These are phyloP conservation scores for Bothrops alternatus DNA, from an alignment of 2,797 vertebrate species.

Conservation along the genomic window DNA sequence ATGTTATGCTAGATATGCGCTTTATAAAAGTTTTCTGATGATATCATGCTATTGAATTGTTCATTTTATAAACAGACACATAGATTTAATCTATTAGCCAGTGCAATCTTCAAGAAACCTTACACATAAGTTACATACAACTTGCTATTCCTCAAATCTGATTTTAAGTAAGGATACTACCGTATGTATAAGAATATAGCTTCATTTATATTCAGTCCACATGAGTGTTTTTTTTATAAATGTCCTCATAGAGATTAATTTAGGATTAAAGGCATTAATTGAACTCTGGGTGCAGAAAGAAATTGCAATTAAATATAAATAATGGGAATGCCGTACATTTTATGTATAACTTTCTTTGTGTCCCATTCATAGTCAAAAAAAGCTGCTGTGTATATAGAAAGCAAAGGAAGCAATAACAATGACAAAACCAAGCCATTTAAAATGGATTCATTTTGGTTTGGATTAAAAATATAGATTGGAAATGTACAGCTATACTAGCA, in stretches of 20 bases:
- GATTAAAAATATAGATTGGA: not conserved
- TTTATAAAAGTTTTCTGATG: not conserved
- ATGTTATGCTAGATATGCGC: not conserved
- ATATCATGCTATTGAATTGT: not conserved
- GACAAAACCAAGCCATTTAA: not conserved
- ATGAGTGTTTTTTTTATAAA: not conserved
- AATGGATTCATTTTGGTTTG: not conserved
- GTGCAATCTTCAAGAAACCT: no score
- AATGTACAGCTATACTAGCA: not conserved
- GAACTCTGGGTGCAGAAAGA: not conserved
- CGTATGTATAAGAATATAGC: not conserved
- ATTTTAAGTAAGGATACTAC: not conserved
- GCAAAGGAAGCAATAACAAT: not conserved
- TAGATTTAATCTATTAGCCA: not conserved
- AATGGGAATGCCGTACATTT: not conserved
- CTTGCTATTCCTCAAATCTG: not conserved
- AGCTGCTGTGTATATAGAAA: not conserved
- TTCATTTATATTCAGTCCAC: not conserved
- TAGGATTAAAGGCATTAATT: not conserved
- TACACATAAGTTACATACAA: no score
- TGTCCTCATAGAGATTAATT: not conserved
- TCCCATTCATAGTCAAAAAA: not conserved
- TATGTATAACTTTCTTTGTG: not conserved
- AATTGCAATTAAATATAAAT: not conserved
- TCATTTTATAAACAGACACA: fast-evolving